phyloP scores from a whole-genome alignment of 2,113 vertebrate genomes.

The Callorhinus ursinus region DNA sequence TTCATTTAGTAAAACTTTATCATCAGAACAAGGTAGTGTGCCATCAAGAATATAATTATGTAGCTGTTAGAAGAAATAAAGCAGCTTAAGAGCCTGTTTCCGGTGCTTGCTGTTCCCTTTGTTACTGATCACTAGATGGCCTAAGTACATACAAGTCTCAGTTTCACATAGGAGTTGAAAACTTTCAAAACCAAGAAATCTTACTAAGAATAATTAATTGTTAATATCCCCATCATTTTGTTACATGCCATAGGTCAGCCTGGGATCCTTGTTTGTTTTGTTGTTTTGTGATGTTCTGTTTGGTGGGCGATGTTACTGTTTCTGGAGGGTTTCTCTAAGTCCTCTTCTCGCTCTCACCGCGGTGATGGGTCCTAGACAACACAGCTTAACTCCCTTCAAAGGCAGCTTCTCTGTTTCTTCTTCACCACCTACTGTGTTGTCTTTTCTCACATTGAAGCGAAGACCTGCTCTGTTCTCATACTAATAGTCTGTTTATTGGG shows the following conservation, averaged over 20 bases:
- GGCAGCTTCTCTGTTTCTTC: slow-evolving; percentile 80
- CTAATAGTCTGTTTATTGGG: slow-evolving; percentile 46
- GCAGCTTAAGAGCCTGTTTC: background rate
- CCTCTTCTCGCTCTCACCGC: slow-evolving; percentile 75
- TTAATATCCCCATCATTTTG: slow-evolving; percentile 49
- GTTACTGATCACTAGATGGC: background rate
- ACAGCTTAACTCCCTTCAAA: slow-evolving; percentile 71
- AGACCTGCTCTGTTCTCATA: slow-evolving; percentile 21
- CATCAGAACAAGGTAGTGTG: background rate
- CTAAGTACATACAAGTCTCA: background rate
- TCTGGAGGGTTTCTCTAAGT: slow-evolving; percentile 71
- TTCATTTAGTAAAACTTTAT: background rate
- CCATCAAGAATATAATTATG: background rate
- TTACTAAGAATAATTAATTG: background rate
- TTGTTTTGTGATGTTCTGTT: slow-evolving; percentile 54
- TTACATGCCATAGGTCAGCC: slow-evolving; percentile 50
- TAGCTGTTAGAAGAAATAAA: background rate
- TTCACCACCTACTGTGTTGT: slow-evolving; percentile 13
- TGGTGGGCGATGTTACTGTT: slow-evolving; percentile 74
- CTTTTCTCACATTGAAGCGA: slow-evolving; percentile 49
- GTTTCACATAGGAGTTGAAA: background rate
- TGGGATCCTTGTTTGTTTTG: background rate
- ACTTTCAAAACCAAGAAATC: background rate
- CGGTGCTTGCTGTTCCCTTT: slow-evolving; percentile 41
- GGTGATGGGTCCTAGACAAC: slow-evolving; percentile 84